These are phyloP conservation scores for Tangara arthus DNA, from an alignment of 2,797 vertebrate species.

Conservation along the genomic window DNA sequence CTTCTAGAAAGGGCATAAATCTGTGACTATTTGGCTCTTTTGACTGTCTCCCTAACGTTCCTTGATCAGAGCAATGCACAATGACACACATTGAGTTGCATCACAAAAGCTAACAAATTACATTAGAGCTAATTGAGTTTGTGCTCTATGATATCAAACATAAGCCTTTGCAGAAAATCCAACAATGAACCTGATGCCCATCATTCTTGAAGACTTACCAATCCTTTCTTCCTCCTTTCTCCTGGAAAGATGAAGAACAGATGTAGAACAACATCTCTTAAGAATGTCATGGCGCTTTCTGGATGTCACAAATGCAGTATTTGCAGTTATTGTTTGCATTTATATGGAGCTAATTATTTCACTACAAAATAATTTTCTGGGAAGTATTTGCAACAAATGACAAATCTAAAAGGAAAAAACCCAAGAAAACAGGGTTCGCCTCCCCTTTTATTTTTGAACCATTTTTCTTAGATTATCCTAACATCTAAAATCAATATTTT, in stretches of 20 bases:
- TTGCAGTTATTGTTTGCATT: not conserved
- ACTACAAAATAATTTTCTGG: not conserved
- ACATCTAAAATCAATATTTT: conserved; percentile 49
- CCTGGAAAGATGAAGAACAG: not conserved
- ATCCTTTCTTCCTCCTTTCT: not conserved
- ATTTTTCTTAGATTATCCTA: conserved; percentile 43
- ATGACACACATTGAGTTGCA: not conserved
- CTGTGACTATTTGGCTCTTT: not conserved
- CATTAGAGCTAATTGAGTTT: conserved; percentile 8
- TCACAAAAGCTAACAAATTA: conserved; percentile 11
- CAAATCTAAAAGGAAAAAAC: not conserved
- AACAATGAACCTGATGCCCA: not conserved
- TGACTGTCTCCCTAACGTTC: not conserved
- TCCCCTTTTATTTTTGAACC: not conserved
- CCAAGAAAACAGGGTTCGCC: not conserved
- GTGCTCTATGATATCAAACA: not conserved
- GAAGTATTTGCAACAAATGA: not conserved
- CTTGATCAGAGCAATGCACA: not conserved
- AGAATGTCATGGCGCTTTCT: not conserved
- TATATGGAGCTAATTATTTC: not conserved
- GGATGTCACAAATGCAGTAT: not conserved
- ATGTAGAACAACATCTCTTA: not conserved
- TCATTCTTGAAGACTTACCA: not conserved
- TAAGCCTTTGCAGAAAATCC: not conserved
- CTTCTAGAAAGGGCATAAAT: not conserved